These are phyloP conservation scores for Acanthurus leucopareius DNA, from an alignment of 2,797 vertebrate species.

Conservation along the genomic window DNA sequence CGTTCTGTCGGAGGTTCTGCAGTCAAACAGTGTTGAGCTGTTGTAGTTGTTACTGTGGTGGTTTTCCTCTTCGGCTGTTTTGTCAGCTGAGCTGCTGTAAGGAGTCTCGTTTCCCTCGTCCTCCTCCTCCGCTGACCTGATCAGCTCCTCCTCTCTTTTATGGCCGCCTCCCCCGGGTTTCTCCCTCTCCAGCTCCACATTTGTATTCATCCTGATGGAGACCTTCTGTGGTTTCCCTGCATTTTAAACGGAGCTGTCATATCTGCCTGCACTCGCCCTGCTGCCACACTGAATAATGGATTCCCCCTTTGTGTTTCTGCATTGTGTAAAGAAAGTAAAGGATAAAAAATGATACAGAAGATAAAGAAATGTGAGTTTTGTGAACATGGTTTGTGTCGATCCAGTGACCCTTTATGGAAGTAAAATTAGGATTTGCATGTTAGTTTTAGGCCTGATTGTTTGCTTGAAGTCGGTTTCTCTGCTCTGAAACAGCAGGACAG, in stretches of 20 bases:
- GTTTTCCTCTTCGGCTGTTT: neutral
- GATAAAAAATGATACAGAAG: neutral
- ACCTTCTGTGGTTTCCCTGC: conserved; percentile 49
- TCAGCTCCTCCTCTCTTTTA: neutral
- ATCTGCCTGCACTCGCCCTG: conserved; percentile 12
- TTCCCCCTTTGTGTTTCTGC: conserved; percentile 25
- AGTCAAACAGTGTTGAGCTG: too few relatives aligned
- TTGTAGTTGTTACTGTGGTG: too few relatives aligned
- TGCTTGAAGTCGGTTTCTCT: too few relatives aligned
- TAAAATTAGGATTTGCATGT: too few relatives aligned
- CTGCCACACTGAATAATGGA: conserved; percentile 45
- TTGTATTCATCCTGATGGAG: conserved; percentile 42
- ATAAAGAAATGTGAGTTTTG: neutral
- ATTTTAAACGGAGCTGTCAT: conserved; percentile 51
- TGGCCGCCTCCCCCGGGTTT: neutral
- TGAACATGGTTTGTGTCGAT: neutral
- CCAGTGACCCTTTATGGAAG: too few relatives aligned
- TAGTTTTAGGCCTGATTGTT: too few relatives aligned
- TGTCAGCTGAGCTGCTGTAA: neutral
- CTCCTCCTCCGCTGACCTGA: neutral
- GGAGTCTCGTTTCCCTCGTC: neutral
- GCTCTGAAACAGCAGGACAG: too few relatives aligned
- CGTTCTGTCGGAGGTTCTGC: too few relatives aligned
- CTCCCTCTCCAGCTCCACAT: neutral
- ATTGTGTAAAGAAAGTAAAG: neutral